Conservation (phyloP, 92 coral and sea anemone species). For the Parazoanthus swiftii region DNA sequence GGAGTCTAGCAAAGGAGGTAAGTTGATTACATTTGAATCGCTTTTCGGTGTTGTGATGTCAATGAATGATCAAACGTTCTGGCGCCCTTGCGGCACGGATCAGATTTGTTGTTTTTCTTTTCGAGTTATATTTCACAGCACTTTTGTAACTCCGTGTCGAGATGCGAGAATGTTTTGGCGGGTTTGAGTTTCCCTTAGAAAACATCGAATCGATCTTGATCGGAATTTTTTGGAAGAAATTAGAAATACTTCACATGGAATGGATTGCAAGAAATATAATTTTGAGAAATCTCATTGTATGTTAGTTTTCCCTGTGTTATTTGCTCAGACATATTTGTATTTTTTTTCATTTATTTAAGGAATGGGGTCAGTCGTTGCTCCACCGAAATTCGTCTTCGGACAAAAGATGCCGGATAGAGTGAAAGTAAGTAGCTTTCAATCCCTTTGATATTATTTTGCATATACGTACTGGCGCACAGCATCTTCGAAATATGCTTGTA, state of each 20-base stretch:
- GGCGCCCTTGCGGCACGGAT: neutral
- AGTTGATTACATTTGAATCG: neutral
- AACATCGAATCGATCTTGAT: no score
- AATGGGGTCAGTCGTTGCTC: constrained; percentile 78
- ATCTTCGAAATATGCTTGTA: neutral
- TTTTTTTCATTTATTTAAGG: neutral
- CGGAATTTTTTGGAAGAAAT: no score
- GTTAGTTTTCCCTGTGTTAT: neutral
- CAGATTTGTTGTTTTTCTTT: neutral
- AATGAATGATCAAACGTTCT: neutral
- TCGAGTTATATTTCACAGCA: constrained; percentile 11
- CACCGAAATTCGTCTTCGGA: constrained; percentile 95
- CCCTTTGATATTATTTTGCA: neutral
- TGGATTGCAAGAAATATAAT: no score
- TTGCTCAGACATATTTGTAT: neutral
- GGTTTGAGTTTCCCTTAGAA: neutral
- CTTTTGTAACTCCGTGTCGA: neutral
- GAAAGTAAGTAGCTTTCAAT: constrained; percentile 50
- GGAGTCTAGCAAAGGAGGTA: constrained; percentile 22
- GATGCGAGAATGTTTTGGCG: neutral
- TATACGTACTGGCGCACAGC: neutral
- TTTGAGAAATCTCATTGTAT: no score
- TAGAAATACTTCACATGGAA: no score
- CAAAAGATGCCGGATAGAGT: constrained; percentile 78
- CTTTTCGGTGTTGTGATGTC: neutral